phyloP scores from a whole-genome alignment of 2,888 invertebrate species.

The Osmoderma eremita region DNA sequence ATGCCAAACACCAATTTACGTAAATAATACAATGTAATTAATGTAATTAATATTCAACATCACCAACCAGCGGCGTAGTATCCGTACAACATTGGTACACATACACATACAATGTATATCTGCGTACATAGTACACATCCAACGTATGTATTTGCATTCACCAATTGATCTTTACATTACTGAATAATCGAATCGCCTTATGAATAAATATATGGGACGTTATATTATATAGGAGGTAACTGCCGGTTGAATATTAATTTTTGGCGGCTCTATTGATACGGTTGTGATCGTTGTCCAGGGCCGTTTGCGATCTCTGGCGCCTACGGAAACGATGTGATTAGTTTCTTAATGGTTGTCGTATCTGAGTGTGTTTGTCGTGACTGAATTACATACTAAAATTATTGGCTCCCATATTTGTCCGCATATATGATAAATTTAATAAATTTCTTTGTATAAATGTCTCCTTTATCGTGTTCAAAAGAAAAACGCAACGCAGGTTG shows the following conservation, averaged over 20 bases:
- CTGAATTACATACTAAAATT: conserved; percentile 18
- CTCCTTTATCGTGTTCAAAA: too few species aligned
- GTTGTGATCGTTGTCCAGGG: conserved; percentile 7
- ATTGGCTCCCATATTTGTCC: conserved; percentile 7
- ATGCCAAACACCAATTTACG: conserved; percentile 33
- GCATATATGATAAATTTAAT: background rate
- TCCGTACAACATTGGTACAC: background rate
- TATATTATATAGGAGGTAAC: conserved; percentile 19
- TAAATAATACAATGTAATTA: conserved; percentile 35
- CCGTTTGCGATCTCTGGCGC: conserved; percentile 10
- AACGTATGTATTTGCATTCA: conserved; percentile 36
- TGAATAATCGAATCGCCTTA: conserved; percentile 27
- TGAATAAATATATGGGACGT: conserved; percentile 28
- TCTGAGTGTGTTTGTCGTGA: background rate
- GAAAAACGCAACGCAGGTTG: too few species aligned
- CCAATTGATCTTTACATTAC: conserved; percentile 27
- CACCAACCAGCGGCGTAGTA: background rate
- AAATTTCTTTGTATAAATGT: too few species aligned
- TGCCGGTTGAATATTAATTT: conserved; percentile 25
- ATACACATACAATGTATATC: too few species aligned
- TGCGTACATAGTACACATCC: too few species aligned
- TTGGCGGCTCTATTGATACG: conserved; percentile 21
- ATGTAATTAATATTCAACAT: conserved; percentile 33
- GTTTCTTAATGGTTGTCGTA: conserved; percentile 12
- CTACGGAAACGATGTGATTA: conserved; percentile 26